Percentiles rank a stretch among this genome's conserved stretches.
These are phyloP conservation scores for Apodemus sylvaticus DNA, from an alignment of 2,113 vertebrate species.

Conservation along the genomic window DNA sequence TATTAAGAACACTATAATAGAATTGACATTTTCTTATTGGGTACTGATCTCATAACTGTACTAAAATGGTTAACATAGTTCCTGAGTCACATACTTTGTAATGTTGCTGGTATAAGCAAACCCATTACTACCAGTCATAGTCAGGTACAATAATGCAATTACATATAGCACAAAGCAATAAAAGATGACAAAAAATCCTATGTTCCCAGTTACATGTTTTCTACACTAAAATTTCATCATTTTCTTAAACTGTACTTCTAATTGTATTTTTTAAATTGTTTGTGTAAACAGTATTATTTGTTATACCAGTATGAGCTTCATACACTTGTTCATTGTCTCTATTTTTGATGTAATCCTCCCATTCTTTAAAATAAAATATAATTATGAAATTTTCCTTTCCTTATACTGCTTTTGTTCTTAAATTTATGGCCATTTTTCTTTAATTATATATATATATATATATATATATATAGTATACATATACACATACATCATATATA, in stretches of 20 bases:
- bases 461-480: too few species aligned
- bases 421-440: not conserved
- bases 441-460: too few species aligned
- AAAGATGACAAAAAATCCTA: not conserved
- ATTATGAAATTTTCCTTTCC: not conserved
- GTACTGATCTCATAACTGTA: not conserved
- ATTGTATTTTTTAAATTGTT: not conserved
- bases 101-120: not conserved
- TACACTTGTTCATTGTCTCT: not conserved
- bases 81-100: not conserved
- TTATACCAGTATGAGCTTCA: not conserved
- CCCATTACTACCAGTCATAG: not conserved
- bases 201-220: not conserved
- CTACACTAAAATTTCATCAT: not conserved
- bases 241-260: not conserved
- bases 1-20: not conserved
- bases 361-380: not conserved
- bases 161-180: not conserved
- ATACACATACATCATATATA: too few species aligned
- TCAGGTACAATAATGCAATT: not conserved
- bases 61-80: too few species aligned
- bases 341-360: not conserved
- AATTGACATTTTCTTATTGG: not conserved
- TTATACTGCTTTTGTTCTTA: not conserved
- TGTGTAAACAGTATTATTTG: not conserved